phyloP scores from a whole-genome alignment of 2,797 vertebrate genomes.

The Ctenopoma kingsleyae region DNA sequence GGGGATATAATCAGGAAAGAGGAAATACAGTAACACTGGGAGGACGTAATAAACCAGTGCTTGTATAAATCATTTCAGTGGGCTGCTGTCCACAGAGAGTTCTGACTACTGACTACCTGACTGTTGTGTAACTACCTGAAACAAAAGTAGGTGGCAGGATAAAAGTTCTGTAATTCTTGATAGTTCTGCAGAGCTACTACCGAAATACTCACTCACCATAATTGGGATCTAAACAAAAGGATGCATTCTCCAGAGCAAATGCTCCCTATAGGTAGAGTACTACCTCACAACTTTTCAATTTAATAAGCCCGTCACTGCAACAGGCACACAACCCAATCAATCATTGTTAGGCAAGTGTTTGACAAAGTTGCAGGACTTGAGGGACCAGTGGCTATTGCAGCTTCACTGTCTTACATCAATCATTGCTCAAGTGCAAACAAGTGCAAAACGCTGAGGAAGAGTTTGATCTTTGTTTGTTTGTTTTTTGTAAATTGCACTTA shows the following conservation, averaged over 20 bases:
- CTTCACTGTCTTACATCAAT: constrained; percentile 57
- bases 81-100: neutral
- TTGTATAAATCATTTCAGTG: neutral
- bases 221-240: constrained; percentile 68
- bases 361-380: constrained; percentile 61
- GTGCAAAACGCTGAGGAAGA: constrained; percentile 25
- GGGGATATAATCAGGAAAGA: neutral
- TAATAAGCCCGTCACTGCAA: constrained; percentile 66
- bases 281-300: constrained; percentile 46
- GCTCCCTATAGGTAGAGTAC: constrained; percentile 25
- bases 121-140: constrained; percentile 22
- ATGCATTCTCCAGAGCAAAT: constrained; percentile 55
- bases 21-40: neutral
- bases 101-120: constrained; percentile 23
- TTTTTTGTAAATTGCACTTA: constrained; percentile 13
- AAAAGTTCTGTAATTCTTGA: constrained; percentile 28
- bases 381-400: constrained; percentile 45
- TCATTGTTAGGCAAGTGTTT: constrained; percentile 61
- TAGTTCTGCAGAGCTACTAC: constrained; percentile 15
- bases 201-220: constrained; percentile 53
- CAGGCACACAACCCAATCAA: constrained; percentile 53
- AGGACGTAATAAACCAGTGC: constrained; percentile 4
- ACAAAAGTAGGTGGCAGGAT: constrained; percentile 22
- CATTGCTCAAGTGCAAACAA: constrained; percentile 51
- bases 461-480: neutral